These are phyloP conservation scores for Ecliptopera silaceata DNA, from an alignment of 2,888 invertebrate species.

Conservation along the genomic window DNA sequence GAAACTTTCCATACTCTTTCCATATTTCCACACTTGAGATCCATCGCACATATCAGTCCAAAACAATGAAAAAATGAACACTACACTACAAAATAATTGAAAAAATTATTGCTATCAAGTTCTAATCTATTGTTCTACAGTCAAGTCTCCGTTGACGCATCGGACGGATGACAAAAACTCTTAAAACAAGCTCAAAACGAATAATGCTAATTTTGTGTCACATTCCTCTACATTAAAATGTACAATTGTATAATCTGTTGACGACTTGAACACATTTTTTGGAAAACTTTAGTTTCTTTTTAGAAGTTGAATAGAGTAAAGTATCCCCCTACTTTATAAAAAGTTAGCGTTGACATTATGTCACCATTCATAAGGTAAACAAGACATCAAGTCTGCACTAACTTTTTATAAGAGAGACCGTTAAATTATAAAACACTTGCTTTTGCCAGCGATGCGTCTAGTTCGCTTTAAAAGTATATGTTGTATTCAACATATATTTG, in stretches of 20 bases:
- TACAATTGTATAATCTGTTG: not conserved
- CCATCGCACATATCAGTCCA: slow-evolving; percentile 32
- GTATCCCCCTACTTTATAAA: not conserved
- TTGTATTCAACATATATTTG: no score
- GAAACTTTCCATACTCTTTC: slow-evolving; percentile 34
- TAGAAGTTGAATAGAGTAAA: slow-evolving; percentile 10
- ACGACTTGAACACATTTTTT: not conserved
- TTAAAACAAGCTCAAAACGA: slow-evolving; percentile 19
- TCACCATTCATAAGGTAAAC: no score
- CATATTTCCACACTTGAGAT: slow-evolving; percentile 33
- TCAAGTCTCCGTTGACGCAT: slow-evolving; percentile 9
- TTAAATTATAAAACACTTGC: no score
- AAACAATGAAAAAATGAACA: not conserved
- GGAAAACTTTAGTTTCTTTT: not conserved
- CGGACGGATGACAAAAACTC: slow-evolving; percentile 25
- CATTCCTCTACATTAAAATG: slow-evolving; percentile 3
- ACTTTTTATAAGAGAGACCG: no score
- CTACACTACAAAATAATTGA: not conserved
- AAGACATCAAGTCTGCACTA: no score
- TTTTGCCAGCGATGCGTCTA: no score
- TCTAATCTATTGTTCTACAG: slow-evolving; percentile 4
- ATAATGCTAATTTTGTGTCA: slow-evolving; percentile 11
- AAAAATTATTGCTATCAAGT: slow-evolving; percentile 5
- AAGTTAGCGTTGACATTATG: no score
- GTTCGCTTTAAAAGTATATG: no score